Evolutionary conservation across 2,888 invertebrate species (phyloP), one percentile per base, ranked within the genome.

Genomic region (Acleris emargana): DNA sequence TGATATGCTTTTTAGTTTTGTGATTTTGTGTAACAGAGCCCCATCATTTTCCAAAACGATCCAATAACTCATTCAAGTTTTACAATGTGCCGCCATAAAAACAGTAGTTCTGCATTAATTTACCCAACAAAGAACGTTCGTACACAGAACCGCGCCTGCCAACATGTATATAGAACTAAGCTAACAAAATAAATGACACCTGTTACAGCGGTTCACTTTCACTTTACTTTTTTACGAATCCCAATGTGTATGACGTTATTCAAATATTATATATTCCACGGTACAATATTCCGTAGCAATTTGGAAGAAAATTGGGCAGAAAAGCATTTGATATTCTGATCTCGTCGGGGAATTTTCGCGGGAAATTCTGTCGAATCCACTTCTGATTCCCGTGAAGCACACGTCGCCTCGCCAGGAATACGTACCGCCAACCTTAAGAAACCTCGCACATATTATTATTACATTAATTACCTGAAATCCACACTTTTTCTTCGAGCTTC

Each of bases 301-400:
- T 87, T 87, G 77, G 83, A 83, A 82, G 87, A 82, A 88, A 89
- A 88, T 89, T 88, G 88, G 84, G 80, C 84, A 82, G 84, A 82
- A 81, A 80, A 82, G 81, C 87, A 83, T 88, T 90, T 90, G 88
- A 87, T 89, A 90, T 89, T 89, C 89, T 76, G 83, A 82, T 85
- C 87, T 81, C 87, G 89, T 87, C 83, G 80, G 81, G 79, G 83
- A 85, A 86, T 88, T 88, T 89, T 87, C 83, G 80, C 76, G 75
- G 82, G 82, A 79, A 81, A 77, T 77, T 77, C 76, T 71, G 73
- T 71, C 72, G 71, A 72, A 73, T 74, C 74, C 73, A 75, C 67
- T 78, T 84, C 77, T 83, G 82, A 84, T 82, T 83, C 82, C 77
- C 76, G 78, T 79, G 74, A 72, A 75, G 69, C 73, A 73, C 72